Evolutionary conservation across 2,888 invertebrate species (phyloP), one percentile per base, ranked within the genome.

Genomic region (Zaprionus lineosus): DNA sequence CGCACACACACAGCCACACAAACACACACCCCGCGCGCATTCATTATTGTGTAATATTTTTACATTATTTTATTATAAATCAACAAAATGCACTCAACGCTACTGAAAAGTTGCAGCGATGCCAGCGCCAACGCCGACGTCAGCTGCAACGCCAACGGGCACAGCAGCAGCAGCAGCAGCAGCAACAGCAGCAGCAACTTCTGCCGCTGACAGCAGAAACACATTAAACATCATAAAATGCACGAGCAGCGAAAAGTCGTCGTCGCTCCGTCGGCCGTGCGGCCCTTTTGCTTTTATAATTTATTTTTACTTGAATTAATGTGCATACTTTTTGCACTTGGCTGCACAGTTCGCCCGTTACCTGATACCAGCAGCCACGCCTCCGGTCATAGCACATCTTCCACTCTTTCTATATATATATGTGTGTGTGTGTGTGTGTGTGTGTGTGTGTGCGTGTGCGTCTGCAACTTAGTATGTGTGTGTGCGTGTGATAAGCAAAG

Each of bases 31-130:
- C 51, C 51, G 58, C 64, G 74, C 69, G 79, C 75, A 76, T 86
- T 84, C 86, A 85, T 85, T 86, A 86, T 84, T 84, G 84, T 67
- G 81, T 86, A 84, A 84, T 86, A 86, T 84, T 86, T 84, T 84
- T 68, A 84, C 76, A 84, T 87, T 87, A 87, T 85, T 85, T 84
- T 87, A 86, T 86, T 87, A 85, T 85, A 85, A 85, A 85, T 85
- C 84, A 85, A 86, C 78, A 74, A 86, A 84, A 82, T 87, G 84
- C 87, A 86, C 82, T 82, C 82, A 77, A 63, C 81, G 84, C 73
- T 59, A 59, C 57, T 59, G 46, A 56, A 78, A 83, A 78, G 53
- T 84, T 77, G 77, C 77, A 81, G 51, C 74, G 31, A 8, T 11
- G 8, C 6, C 51, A 51, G 46, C 55, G 52, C 28, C 51, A 43